Evolutionary conservation across 2,113 vertebrate genomes (phyloP), one percentile per base, ranked within the genome.

Genomic region (Malurus melanocephalus): DNA sequence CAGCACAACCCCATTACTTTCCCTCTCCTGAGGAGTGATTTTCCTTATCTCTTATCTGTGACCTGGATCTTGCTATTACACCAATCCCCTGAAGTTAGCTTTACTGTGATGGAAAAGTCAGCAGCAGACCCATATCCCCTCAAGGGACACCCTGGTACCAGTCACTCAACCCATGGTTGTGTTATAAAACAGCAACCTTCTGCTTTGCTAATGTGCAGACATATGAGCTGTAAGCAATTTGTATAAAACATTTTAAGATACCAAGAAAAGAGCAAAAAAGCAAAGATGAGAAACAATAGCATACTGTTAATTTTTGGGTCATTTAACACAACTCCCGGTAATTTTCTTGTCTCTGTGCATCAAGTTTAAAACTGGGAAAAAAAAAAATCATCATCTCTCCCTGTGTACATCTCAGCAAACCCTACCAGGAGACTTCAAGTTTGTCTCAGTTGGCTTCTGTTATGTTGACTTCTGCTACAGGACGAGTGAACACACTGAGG

Each of bases 401-500:
- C 45, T 53, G 69, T 45, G 76, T 74, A 66, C 12, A 65, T 62
- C 61, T 52, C 48, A 1, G 40, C 30, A 91, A 90, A 91, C n/a
- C 35, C 30, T 65, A 93, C 14, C 35, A 88, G 74, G 81, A 49
- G 62, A 40, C 80, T 93, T 90, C 83, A 88, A 69, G 77, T 93
- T 94, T 88, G 74, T 86, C 92, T 88, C 80, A 90, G 66, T 87
- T 92, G 64, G 86, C 90, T 95, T 96, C 90, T 94, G 93, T 92
- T 94, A 92, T 89, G 89, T 90, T 94, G 93, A 94, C 87, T 95
- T 90, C 90, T 93, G 78, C 84, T 90, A 88, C 60, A 96, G 88
- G 88, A 94, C 24, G 24, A 94, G 92, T 88, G 85, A 94, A 93
- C 94, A 93, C 73, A 89, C 49, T 87, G 84, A 94, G 93, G 94